A percentile compares a stretch with the other conserved stretches of the same genome.
These are phyloP conservation scores for Gandaritis pyraliata DNA, from an alignment of 2,888 invertebrate genomes.

Conservation along the genomic window DNA sequence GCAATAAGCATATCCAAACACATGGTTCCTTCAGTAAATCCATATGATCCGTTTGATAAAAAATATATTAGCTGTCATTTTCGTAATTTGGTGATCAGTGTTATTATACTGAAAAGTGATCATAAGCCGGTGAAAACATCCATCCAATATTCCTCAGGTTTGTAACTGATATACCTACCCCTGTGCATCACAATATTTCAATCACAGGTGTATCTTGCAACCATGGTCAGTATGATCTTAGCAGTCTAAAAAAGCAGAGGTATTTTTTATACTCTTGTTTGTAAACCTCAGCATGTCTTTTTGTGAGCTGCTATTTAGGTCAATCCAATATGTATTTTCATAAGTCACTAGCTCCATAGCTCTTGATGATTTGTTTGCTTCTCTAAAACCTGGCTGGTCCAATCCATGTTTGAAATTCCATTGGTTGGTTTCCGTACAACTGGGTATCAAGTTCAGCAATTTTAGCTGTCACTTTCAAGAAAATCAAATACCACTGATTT, in stretches of 20 bases:
- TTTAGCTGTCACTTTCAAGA: constrained; percentile 39
- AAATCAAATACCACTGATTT: constrained; percentile 65
- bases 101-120: constrained; percentile 80
- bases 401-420: constrained; percentile 32
- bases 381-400: constrained; percentile 4
- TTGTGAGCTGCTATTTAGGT: constrained; percentile 14
- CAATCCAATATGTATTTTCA: constrained; percentile 14
- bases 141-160: constrained; percentile 54
- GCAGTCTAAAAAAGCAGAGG: constrained; percentile 55
- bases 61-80: constrained; percentile 35
- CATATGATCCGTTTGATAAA: constrained; percentile 41
- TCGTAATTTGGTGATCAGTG: constrained; percentile 65
- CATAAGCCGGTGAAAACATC: constrained; percentile 75
- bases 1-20: constrained; percentile 53
- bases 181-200: constrained; percentile 45
- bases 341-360: constrained; percentile 4
- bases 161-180: constrained; percentile 60
- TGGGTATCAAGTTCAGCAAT: constrained; percentile 26
- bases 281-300: constrained; percentile 2
- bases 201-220: constrained; percentile 40
- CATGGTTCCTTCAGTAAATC: constrained; percentile 44
- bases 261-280: constrained; percentile 40
- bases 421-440: constrained; percentile 14
- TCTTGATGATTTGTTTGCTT: constrained; percentile 8
- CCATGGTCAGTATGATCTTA: constrained; percentile 21